Evolutionary conservation across 2,888 invertebrate genomes (phyloP), one percentile per base, ranked within the genome.

Genomic region (Caenorhabditis becei): DNA sequence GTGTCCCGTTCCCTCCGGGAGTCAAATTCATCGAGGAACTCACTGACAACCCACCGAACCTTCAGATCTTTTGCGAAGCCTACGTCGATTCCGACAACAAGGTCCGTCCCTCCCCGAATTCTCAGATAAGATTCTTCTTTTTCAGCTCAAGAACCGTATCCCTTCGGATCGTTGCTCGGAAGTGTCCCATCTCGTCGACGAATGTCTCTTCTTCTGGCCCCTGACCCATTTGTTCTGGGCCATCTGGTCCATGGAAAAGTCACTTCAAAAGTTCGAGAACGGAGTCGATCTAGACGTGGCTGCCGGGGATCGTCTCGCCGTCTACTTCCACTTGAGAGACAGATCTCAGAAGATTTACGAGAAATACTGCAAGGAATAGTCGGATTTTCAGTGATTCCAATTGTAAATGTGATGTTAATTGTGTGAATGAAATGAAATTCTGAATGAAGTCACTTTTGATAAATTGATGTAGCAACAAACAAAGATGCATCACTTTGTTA

Each of bases 141-240:
- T 70, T 24, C 70, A 70, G 71, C 23, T 71, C 23, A 62, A 62
- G 20, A 63, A 62, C n/a, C 62, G 44, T n/a, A 62, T 24, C 20
- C 70, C 71, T 10, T 7, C 11, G 11, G 56, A 62, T 47, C 51
- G 54, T 41, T 10, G 5, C 0, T 24, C 59, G 18, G 59, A 70
- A 61, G 1, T 71, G 3, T 54, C 24, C 2, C 53, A 35, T 47
- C 24, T 71, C 2, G 44, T 62, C 23, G 28, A 54, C 28, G 71
- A 71, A 28, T 28, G 37, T n/a, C 23, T 18, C 14, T 71, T 71
- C 71, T 71, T 71, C 35, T 71, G 71, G 62, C 71, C 71, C n/a
- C 47, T 71, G 4, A 63, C 62, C 23, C 62, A 62, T 28, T 35
- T 71, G 14, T 71, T 71, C 62, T 71, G 71, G 71, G 59, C 54